Evolutionary conservation across 2,113 vertebrate species (phyloP).

Genomic region (Pteruthius melanotis): DNA sequence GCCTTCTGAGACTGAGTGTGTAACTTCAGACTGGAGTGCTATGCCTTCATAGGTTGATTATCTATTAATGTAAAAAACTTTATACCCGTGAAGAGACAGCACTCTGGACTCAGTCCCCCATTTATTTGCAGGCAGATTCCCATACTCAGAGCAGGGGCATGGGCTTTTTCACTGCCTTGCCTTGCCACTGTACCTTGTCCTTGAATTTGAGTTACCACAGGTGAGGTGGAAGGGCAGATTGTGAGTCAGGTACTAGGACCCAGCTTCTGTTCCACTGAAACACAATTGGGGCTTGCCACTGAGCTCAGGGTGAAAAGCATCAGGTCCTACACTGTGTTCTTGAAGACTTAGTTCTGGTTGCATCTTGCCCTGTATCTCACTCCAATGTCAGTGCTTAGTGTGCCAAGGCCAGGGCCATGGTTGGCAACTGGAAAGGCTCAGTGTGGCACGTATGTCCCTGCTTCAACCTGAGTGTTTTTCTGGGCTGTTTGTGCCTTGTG

Average conservation of each 20-base stretch:
- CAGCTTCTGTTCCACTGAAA: background rate
- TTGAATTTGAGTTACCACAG: background rate
- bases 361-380: background rate
- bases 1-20: background rate
- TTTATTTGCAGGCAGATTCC: background rate
- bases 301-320: background rate
- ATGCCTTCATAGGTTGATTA: background rate
- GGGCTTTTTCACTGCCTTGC: background rate
- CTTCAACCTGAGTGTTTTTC: background rate
- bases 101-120: background rate
- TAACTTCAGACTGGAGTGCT: background rate
- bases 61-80: background rate
- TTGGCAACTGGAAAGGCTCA: background rate
- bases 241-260: background rate
- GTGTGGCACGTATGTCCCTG: fast-evolving
- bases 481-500: background rate
- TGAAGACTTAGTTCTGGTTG: background rate
- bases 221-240: background rate
- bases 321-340: background rate
- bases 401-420: background rate
- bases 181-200: background rate
- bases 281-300: background rate
- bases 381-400: background rate
- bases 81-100: background rate
- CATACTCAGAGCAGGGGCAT: background rate